Evolutionary conservation across 35 echinoderm and acorn worm genomes (phyloP), one percentile per base, ranked within the genome.

Genomic region (Hemicentrotus pulcherrimus): DNA sequence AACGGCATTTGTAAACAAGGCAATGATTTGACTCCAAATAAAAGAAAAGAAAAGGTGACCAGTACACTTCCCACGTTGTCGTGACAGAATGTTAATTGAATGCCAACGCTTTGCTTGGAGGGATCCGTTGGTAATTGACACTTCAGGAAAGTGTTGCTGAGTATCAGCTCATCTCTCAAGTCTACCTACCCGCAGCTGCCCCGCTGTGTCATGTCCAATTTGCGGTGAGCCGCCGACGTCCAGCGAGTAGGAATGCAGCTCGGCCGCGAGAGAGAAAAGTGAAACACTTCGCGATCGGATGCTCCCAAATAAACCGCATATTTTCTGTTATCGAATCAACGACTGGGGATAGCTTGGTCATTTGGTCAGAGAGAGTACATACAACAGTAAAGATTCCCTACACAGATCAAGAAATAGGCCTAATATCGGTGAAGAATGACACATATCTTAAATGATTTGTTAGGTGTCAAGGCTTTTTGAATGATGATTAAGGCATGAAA

Each of bases 41-140:
- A 28, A 78, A 78, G n/a, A 15, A 41, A 41, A 41, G 35, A 3
- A 41, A 18, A 90, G 15, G 88, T 90, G 88, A 90, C 88, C 88
- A 90, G 32, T 58, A 93, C 91, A n/a, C 46, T 58, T 55, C 46
- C 30, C 91, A 46, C 32, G n/a, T 50, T 93, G 30, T 28, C 91
- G 91, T 48, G 91, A 58, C 91, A 93, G 91, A 93, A 93, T 93
- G 91, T 93, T 93, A 93, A 93, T 93, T 93, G 91, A 93, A 93
- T 93, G 31, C 48, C 48, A 31, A 93, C 91, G 46, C 91, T 18
- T 31, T 31, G 91, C 48, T 47, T 50, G 46, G 46, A 93, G 48
- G 47, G 48, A n/a, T 4, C 50, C 14, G 13, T 12, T 31, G 45
- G 32, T 90, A 41, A 24, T 9, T 47, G 91, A 93, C n/a, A 93